Evolutionary conservation across 1,140 invertebrate genomes (phyloP).

Genomic region (Drosophila nigromelanica): DNA sequence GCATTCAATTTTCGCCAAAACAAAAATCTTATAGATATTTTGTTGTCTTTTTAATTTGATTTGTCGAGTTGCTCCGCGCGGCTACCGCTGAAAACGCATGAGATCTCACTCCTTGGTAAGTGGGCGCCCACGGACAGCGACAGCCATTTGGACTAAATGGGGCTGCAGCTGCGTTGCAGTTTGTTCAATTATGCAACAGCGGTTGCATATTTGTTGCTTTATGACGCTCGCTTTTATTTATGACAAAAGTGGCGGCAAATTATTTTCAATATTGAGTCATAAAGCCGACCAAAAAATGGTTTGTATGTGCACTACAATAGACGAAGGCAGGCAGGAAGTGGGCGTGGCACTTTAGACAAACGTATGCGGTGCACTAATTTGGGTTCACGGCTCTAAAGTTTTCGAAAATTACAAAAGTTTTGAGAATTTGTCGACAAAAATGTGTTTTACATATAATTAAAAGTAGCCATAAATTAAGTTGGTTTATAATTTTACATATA

Average conservation of each 20-base stretch:
- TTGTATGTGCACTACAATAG: background rate
- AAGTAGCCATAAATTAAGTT: no score
- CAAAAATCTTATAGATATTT: no score
- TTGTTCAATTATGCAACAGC: constrained; percentile 64
- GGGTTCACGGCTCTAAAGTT: background rate
- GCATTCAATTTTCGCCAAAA: background rate
- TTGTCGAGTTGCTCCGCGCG: constrained; percentile 38
- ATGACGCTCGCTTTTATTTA: constrained; percentile 60
- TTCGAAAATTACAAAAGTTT: background rate
- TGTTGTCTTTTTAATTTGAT: constrained; percentile 34
- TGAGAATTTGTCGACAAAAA: background rate
- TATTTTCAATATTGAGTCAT: constrained; percentile 76
- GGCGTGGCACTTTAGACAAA: constrained; percentile 27
- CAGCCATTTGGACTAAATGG: constrained; percentile 37
- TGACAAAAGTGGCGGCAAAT: constrained; percentile 72
- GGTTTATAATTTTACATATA: no score
- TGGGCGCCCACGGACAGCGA: constrained; percentile 49
- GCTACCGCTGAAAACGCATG: constrained; percentile 32
- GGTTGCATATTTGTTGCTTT: constrained; percentile 37
- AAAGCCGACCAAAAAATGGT: constrained; percentile 2
- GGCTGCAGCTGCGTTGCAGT: constrained; percentile 48
- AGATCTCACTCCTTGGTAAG: constrained; percentile 44
- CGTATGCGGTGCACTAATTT: background rate
- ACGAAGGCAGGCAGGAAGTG: constrained; percentile 47
- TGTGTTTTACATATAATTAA: no score